phyloP scores from a whole-genome alignment of 2,113 vertebrate species.

The Crotophaga sulcirostris region DNA sequence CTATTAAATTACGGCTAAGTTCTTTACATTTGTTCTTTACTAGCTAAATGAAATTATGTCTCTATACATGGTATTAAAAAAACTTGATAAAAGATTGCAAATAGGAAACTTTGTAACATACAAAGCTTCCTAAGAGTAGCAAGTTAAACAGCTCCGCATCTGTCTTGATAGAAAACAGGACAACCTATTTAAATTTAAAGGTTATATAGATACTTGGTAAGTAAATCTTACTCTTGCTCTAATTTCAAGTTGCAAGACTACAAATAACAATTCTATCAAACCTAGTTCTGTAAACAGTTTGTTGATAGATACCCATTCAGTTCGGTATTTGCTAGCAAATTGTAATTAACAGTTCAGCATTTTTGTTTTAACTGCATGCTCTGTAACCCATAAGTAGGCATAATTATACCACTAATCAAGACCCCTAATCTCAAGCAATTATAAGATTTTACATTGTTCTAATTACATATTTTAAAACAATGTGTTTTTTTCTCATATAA shows the following conservation, averaged over 20 bases:
- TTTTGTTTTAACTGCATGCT: neutral
- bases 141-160: neutral
- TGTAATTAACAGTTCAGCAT: neutral
- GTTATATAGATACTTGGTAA: neutral
- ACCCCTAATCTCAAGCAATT: conserved; percentile 39
- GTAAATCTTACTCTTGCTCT: neutral
- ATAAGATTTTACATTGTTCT: conserved; percentile 26
- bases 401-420: conserved; percentile 33
- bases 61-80: neutral
- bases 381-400: neutral
- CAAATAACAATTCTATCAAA: neutral
- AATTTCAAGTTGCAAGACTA: neutral
- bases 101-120: neutral
- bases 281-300: neutral
- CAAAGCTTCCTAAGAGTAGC: neutral
- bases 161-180: neutral
- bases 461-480: conserved; percentile 26
- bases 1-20: neutral
- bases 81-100: neutral
- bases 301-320: conserved; percentile 12
- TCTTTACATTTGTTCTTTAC: neutral
- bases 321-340: conserved; percentile 11
- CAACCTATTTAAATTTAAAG: neutral
- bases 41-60: neutral
- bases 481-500: conserved; percentile 9